Conservation (phyloP, 1,140 invertebrate genomes). For the Oryzaephilus surinamensis region DNA sequence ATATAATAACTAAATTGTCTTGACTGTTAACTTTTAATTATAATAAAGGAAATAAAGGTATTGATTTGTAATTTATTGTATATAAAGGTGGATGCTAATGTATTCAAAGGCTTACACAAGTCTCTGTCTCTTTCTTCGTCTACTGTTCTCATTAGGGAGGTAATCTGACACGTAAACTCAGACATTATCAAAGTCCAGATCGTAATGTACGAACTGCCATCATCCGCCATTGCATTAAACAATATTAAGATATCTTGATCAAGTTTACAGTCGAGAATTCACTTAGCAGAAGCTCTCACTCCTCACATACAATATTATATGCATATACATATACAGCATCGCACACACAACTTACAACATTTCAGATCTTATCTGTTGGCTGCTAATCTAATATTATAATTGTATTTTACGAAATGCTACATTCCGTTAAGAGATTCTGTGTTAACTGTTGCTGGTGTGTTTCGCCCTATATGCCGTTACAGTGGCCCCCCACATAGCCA, state of each 20-base stretch:
- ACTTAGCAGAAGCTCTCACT: slow-evolving; percentile 16
- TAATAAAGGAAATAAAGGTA: too few relatives aligned
- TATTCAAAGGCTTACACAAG: too few relatives aligned
- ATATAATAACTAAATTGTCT: too few relatives aligned
- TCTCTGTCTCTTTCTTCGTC: background rate
- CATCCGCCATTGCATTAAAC: slow-evolving; percentile 19
- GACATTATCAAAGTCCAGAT: slow-evolving; percentile 19
- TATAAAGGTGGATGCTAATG: too few relatives aligned
- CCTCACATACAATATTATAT: too few relatives aligned
- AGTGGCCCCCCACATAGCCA: background rate
- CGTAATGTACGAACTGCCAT: slow-evolving; percentile 14
- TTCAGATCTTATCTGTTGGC: slow-evolving; percentile 23
- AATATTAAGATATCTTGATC: slow-evolving; percentile 25
- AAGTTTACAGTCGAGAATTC: slow-evolving; percentile 16
- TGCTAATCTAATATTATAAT: slow-evolving; percentile 34
- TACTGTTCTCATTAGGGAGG: slow-evolving; percentile 12
- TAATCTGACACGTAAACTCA: slow-evolving; percentile 11
- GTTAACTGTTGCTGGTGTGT: slow-evolving; percentile 25
- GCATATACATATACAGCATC: slow-evolving; percentile 8
- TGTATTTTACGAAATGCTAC: slow-evolving; percentile 31
- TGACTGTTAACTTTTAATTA: too few relatives aligned
- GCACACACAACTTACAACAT: slow-evolving; percentile 18
- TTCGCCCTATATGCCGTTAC: slow-evolving; percentile 14
- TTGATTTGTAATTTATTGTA: too few relatives aligned
- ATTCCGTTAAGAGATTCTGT: slow-evolving; percentile 33